phyloP scores from a whole-genome alignment of 2,888 invertebrate genomes.

The Galerucella nymphaeae region DNA sequence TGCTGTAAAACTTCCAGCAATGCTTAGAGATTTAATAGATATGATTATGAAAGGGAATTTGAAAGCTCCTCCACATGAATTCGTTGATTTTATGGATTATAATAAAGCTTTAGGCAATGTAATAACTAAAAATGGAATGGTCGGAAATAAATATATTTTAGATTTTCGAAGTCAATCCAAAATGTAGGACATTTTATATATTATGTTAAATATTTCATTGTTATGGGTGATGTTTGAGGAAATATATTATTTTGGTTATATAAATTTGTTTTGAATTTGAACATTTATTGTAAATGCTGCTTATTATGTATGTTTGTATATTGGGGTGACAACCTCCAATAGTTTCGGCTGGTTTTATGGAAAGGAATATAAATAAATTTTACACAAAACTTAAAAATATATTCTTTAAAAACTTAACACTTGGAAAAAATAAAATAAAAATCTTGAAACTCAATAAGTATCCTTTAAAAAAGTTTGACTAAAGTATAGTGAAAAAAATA shows the following conservation, averaged over 20 bases:
- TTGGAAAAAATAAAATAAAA: neutral
- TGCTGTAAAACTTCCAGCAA: conserved; percentile 71
- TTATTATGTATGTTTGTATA: too few relatives aligned
- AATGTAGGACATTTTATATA: neutral
- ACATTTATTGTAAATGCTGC: too few relatives aligned
- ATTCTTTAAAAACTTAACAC: neutral
- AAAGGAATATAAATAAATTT: too few relatives aligned
- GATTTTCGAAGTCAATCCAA: conserved; percentile 65
- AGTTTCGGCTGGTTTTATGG: too few relatives aligned
- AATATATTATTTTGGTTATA: neutral
- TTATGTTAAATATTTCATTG: too few relatives aligned
- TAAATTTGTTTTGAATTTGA: neutral
- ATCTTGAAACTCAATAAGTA: neutral
- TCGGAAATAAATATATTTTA: conserved; percentile 81
- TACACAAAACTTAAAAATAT: neutral
- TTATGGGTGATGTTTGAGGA: neutral
- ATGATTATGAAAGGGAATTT: conserved; percentile 78
- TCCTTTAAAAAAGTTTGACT: neutral
- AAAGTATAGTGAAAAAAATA: too few relatives aligned
- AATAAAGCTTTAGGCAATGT: conserved; percentile 79
- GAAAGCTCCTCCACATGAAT: conserved; percentile 76
- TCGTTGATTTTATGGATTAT: conserved; percentile 79
- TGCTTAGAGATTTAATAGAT: conserved; percentile 80
- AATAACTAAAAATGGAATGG: conserved; percentile 75
- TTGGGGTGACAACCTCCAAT: too few relatives aligned